Conservation (phyloP, 2,113 vertebrate species). For the Callipepla californica region DNA sequence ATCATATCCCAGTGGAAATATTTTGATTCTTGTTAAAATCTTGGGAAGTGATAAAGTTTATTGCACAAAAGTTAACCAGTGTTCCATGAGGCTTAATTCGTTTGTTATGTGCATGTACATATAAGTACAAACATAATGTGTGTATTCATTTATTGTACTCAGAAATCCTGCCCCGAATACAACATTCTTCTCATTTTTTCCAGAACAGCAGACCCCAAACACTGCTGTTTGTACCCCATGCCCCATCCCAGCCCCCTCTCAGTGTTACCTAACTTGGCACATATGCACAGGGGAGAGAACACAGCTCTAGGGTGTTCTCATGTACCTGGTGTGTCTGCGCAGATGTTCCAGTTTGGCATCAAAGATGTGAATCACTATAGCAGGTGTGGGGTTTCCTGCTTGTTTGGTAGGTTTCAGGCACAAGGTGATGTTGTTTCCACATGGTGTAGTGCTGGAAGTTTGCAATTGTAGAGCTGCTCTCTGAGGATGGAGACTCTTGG, state of each 20-base stretch:
- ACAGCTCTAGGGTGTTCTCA: background rate
- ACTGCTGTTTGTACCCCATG: background rate
- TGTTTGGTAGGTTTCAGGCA: background rate
- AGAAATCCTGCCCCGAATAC: background rate
- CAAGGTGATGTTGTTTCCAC: background rate
- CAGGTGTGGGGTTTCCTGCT: background rate
- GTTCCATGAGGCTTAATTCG: background rate
- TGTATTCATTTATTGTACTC: background rate
- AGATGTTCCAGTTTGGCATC: background rate
- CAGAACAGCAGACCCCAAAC: background rate
- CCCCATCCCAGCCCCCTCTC: background rate
- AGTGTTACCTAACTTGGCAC: background rate
- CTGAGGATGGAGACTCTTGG: background rate
- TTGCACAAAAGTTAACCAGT: background rate
- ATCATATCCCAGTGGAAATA: background rate
- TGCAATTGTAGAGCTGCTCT: background rate
- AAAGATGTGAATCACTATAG: background rate
- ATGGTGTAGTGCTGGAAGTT: background rate
- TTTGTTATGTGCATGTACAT: background rate
- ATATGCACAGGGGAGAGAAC: background rate
- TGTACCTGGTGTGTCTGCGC: background rate
- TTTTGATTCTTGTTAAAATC: background rate
- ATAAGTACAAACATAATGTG: background rate
- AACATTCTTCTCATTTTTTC: background rate
- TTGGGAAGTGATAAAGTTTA: background rate